A percentile compares a stretch with the other conserved stretches of the same genome.
Evolutionary conservation across 2,888 invertebrate genomes (phyloP).

Genomic region (Eilema sororculum): DNA sequence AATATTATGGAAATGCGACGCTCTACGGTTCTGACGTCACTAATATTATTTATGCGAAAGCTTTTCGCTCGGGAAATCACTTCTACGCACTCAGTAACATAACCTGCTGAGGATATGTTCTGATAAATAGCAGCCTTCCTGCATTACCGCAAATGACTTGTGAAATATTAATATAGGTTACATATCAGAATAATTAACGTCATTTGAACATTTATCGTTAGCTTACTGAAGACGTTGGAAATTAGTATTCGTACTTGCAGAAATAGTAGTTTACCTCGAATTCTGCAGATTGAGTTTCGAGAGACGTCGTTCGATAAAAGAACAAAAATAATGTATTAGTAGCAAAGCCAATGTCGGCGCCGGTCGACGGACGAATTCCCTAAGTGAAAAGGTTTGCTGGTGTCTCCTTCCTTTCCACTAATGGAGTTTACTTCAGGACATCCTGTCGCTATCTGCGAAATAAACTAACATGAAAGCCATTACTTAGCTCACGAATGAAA

Average conservation of each 20-base stretch:
- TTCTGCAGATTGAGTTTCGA: conserved; percentile 1
- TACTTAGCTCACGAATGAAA: conserved; percentile 3
- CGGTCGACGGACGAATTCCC: conserved; percentile 62
- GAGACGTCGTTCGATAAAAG: conserved; percentile 34
- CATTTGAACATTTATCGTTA: conserved; percentile 26
- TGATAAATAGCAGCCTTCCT: conserved; percentile 61
- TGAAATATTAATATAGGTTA: conserved; percentile 35
- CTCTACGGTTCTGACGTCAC: conserved; percentile 49
- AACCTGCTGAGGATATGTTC: conserved; percentile 57
- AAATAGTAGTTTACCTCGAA: not conserved
- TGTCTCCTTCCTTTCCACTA: conserved; percentile 61
- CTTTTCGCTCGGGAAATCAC: conserved; percentile 64
- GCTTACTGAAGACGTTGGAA: not conserved
- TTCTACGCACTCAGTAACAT: conserved; percentile 54
- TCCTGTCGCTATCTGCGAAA: conserved; percentile 55
- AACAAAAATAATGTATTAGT: conserved; percentile 50
- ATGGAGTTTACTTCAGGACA: conserved; percentile 67
- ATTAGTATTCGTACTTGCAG: not conserved
- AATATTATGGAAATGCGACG: conserved; percentile 78
- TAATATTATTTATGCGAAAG: conserved; percentile 65
- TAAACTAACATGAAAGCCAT: conserved; percentile 35
- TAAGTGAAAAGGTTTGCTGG: conserved; percentile 67
- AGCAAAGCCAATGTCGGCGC: conserved; percentile 45
- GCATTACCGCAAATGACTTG: conserved; percentile 46
- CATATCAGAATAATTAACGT: conserved; percentile 45